Base-by-base conservation (phyloP, 2,888 invertebrate genomes). In the Cheilosia grossa region DNA sequence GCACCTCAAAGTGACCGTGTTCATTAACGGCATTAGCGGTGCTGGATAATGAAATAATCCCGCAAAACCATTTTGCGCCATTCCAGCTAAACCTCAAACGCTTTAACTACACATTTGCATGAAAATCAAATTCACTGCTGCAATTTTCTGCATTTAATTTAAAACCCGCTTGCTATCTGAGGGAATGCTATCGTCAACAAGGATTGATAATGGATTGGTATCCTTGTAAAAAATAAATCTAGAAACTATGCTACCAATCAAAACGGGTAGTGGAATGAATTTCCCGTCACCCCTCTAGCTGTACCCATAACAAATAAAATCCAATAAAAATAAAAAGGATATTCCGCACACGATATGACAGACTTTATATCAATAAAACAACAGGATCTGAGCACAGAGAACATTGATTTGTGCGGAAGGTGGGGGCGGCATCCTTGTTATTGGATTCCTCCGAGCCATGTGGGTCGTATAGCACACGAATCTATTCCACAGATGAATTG, bases 281-380 rank as follows among this genome's bases (percentile, higher is more conserved):
- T 70, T 63, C 79, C 27, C 13, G 17, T 44, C 66, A 54, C 42
- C 72, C 78, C 54, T 4, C 13, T 37, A 37, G 37, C 37, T 37
- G 37, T 37, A 37, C 37, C 37, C 49, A 58, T 30, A 64, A 56
- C 30, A 63, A 72, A 85, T 70, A 85, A 81, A 85, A 81, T 74
- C 74, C 47, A 75, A 81, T 85, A 85, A 81, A 85, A 81, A 54
- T 70, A 75, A 81, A 85, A 75, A 75, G 66, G 78, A 82, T 78
- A 72, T 61, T 5, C 15, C 70, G 58, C 51, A 78, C 51, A 72
- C 59, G 74, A 80, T 75, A 85, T 74, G 81, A 85, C 80, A 81
- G 83, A 81, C 81, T 59, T 81, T 75, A 59, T 81, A 73, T 85
- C 83, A 80, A 85, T 81, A 80, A 63, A 70, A 81, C 70, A 85